phyloP scores from a whole-genome alignment of 2,797 vertebrate genomes.

The Acomys russatus region DNA sequence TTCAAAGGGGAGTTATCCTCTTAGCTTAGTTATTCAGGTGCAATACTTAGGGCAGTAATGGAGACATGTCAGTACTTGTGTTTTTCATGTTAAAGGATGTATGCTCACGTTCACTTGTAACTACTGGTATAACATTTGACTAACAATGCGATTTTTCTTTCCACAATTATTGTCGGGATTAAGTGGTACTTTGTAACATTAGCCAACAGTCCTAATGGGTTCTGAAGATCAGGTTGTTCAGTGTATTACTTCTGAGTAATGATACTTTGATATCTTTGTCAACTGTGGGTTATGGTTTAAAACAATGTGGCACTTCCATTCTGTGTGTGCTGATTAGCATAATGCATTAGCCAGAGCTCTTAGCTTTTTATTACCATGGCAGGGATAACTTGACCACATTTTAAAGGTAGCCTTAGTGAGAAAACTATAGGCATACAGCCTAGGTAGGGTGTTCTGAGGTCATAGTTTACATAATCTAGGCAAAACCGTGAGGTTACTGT shows the following conservation, averaged over 20 bases:
- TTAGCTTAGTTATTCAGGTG: slow-evolving; percentile 15
- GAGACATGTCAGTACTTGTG: neutral
- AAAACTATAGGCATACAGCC: slow-evolving; percentile 1
- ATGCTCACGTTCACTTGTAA: neutral
- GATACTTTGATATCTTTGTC: slow-evolving; percentile 4
- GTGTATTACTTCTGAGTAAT: neutral
- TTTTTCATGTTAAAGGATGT: slow-evolving; percentile 32
- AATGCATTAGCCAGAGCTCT: neutral
- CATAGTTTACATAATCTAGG: neutral
- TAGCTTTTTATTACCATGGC: slow-evolving; percentile 16
- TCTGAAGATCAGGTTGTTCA: slow-evolving; percentile 4
- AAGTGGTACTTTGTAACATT: neutral
- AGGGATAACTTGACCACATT: slow-evolving; percentile 42
- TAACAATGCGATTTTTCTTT: slow-evolving; percentile 30
- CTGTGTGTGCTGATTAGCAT: neutral
- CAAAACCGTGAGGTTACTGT: neutral
- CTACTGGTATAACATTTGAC: neutral
- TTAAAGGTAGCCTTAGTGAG: slow-evolving; percentile 20
- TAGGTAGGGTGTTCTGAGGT: neutral
- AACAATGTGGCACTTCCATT: neutral
- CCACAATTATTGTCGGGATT: neutral
- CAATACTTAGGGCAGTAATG: neutral
- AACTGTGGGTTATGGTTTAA: slow-evolving; percentile 14
- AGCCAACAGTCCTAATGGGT: neutral
- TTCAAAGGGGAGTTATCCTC: neutral